Base-by-base conservation (phyloP, 2,888 invertebrate species). In the Andrena bicolor region DNA sequence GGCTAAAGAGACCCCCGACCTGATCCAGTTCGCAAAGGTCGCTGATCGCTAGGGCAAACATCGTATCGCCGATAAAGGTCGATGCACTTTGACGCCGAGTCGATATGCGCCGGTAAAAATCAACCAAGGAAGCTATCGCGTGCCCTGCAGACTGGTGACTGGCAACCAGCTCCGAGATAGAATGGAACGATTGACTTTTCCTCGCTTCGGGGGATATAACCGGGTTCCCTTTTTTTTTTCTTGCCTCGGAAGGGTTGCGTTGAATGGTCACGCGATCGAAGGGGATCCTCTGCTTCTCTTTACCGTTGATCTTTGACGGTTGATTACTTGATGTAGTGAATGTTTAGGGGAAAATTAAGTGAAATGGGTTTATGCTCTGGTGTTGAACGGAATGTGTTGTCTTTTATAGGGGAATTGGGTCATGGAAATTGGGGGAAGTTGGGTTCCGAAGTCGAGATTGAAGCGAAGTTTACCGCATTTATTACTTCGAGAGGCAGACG, bases 1-100 rank as follows among this genome's bases (percentile, higher is more conserved):
- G 58, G 64, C 51, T 80, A 78, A 86, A 84, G 82, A 69, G 77
- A 63, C 26, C 78, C 76, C 51, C 68, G 78, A 82, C 72, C 75
- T 65, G 65, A 81, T 77, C 78, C 82, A 77, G 65, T 75, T 82
- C 20, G 77, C 76, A 86, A 80, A 87, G 80, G 80, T 76, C 77
- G 64, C 41, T 63, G 79, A 79, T 85, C 78, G 76, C 77, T 60
- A 56, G 41, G 66, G 65, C 69, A 69, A 79, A 60, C 69, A 35
- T 23, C 20, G 56, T 72, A 28, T 69, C 41, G 51, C 20, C 63
- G 71, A 80, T 75, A 78, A 75, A 80, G 66, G 63, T 10, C 32
- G n/a, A 23, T 58, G 49, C 28, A 41, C 28, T 69, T 69, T 69
- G 65, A 35, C 70, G 56, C 20, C 53, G 56, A 49, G 8, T 65